phyloP scores from a whole-genome alignment of 2,113 vertebrate genomes.

The Perognathus longimembris region DNA sequence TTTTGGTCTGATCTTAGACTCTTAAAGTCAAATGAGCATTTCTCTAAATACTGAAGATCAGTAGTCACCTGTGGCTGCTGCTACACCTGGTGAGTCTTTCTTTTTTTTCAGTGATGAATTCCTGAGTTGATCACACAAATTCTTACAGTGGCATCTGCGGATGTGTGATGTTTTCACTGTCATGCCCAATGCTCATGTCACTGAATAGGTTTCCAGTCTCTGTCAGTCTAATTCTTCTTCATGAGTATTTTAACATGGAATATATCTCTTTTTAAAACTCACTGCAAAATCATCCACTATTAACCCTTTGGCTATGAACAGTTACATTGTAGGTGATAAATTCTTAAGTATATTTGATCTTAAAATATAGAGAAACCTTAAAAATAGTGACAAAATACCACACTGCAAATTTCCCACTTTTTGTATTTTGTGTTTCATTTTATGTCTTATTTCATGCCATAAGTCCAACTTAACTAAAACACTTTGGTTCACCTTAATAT shows the following conservation, averaged over 20 bases:
- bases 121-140: slow-evolving; percentile 21
- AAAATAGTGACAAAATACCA: neutral
- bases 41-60: slow-evolving; percentile 61
- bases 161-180: no score
- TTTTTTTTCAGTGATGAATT: slow-evolving; percentile 68
- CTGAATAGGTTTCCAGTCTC: neutral
- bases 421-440: no score
- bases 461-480: neutral
- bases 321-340: neutral
- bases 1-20: neutral
- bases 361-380: neutral
- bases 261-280: neutral
- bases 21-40: slow-evolving; percentile 54
- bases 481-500: neutral
- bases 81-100: slow-evolving; percentile 72
- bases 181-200: neutral
- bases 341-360: slow-evolving; percentile 32
- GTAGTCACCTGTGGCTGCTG: slow-evolving; percentile 58
- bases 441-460: neutral
- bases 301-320: neutral
- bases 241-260: neutral
- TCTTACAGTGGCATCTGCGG: neutral
- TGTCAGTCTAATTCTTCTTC: neutral
- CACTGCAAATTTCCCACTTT: neutral
- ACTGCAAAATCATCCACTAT: neutral